phyloP scores from a whole-genome alignment of 2,888 invertebrate genomes.

The Rotaria magnacalcarata region DNA sequence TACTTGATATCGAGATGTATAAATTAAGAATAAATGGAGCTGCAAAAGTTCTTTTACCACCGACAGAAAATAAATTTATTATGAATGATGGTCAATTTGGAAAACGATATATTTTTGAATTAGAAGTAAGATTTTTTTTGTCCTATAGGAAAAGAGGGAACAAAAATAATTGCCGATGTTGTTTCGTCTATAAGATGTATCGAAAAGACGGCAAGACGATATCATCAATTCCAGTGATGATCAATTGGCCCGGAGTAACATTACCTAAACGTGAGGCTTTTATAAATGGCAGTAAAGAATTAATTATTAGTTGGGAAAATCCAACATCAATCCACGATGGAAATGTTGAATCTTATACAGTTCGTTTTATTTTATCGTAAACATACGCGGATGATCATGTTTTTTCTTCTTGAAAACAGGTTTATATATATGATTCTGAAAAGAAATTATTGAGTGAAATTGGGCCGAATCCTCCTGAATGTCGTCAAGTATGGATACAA shows the following conservation, averaged over 20 bases:
- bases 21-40: not conserved
- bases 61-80: not conserved
- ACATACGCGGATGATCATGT: not conserved
- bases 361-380: not conserved
- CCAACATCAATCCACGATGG: not conserved
- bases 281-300: not conserved
- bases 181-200: not conserved
- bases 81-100: not conserved
- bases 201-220: not conserved
- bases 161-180: too few relatives aligned
- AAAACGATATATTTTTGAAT: not conserved
- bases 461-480: not conserved
- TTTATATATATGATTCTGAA: conserved; percentile 5
- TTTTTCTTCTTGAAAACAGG: not conserved
- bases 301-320: conserved; percentile 1
- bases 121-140: not conserved
- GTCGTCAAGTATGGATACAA: conserved; percentile 9
- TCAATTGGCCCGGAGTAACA: not conserved
- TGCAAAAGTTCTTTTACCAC: not conserved
- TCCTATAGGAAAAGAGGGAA: too few relatives aligned
- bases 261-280: not conserved
- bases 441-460: not conserved
- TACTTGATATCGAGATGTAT: not conserved
- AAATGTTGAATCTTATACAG: not conserved
- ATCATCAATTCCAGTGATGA: not conserved